These are phyloP conservation scores for Alcedo atthis DNA, from an alignment of 2,797 vertebrate species.

Conservation along the genomic window DNA sequence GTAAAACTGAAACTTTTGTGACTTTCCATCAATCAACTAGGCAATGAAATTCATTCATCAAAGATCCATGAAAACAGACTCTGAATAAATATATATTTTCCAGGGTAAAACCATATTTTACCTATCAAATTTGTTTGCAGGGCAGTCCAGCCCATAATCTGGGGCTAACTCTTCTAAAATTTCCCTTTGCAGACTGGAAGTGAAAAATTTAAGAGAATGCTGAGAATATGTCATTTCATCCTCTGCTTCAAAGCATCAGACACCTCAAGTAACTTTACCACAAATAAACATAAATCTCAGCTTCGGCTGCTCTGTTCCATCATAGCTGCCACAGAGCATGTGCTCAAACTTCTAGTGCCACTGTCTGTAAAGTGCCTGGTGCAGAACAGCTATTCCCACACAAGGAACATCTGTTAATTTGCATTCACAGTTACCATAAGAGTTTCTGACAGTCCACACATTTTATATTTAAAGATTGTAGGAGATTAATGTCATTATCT, in stretches of 20 bases:
- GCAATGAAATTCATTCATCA: conserved; percentile 13
- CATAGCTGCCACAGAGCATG: neutral
- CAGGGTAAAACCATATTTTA: neutral
- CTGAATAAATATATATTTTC: conserved; percentile 41
- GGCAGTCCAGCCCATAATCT: neutral
- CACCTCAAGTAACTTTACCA: neutral
- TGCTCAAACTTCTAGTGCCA: conserved; percentile 57
- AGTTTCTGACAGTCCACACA: conserved; percentile 67
- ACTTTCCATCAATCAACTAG: conserved; percentile 32
- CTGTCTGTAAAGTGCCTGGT: conserved; percentile 33
- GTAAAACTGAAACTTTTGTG: conserved; percentile 26
- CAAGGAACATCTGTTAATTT: conserved; percentile 69
- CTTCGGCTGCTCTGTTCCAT: conserved; percentile 34
- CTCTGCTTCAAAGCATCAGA: neutral
- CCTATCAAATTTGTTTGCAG: neutral
- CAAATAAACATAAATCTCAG: neutral
- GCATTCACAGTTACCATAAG: conserved; percentile 68
- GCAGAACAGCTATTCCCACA: conserved; percentile 52
- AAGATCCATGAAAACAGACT: conserved; percentile 9
- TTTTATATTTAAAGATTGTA: conserved; percentile 53
- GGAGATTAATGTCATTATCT: conserved; percentile 44
- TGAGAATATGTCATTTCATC: neutral
- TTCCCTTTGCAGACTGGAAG: neutral
- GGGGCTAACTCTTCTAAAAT: neutral
- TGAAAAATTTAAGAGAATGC: neutral